phyloP scores from a whole-genome alignment of 2,888 invertebrate genomes.

The Hemistola chrysoprasaria region DNA sequence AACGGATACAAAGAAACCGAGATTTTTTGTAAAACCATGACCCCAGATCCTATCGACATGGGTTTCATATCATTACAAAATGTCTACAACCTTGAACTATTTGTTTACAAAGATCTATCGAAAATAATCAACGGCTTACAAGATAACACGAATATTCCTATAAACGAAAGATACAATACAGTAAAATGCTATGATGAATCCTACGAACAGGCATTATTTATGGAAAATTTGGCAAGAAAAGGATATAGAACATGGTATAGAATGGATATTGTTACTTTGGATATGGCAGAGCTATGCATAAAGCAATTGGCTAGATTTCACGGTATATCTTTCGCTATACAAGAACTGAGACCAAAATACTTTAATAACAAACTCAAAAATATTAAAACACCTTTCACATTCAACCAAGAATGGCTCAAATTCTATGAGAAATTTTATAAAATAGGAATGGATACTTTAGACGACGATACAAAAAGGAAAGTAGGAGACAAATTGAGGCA shows the following conservation, averaged over 20 bases:
- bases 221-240: slow-evolving; percentile 49
- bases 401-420: slow-evolving; percentile 37
- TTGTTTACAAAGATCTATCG: slow-evolving; percentile 46
- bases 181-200: slow-evolving; percentile 46
- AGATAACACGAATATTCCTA: slow-evolving; percentile 42
- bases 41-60: slow-evolving; percentile 25
- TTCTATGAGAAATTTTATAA: slow-evolving; percentile 32
- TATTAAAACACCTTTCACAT: slow-evolving; percentile 25
- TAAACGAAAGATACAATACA: slow-evolving; percentile 40
- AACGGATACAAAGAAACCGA: slow-evolving; percentile 42
- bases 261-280: slow-evolving; percentile 43
- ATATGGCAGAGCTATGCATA: slow-evolving; percentile 47
- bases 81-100: slow-evolving; percentile 41
- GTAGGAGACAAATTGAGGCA: slow-evolving; percentile 28
- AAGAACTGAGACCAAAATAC: slow-evolving; percentile 41
- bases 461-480: slow-evolving; percentile 32
- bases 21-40: slow-evolving; percentile 48
- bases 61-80: slow-evolving; percentile 31
- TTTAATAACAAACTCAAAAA: slow-evolving; percentile 40
- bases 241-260: slow-evolving; percentile 45
- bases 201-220: slow-evolving; percentile 39
- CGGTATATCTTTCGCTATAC: slow-evolving; percentile 45
- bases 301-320: slow-evolving; percentile 58
- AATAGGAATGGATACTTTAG: slow-evolving; percentile 28
- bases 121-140: slow-evolving; percentile 46